Evolutionary conservation across 2,797 vertebrate species (phyloP), one percentile per base, ranked within the genome.

Genomic region (Melanotaenia parkinsoni): DNA sequence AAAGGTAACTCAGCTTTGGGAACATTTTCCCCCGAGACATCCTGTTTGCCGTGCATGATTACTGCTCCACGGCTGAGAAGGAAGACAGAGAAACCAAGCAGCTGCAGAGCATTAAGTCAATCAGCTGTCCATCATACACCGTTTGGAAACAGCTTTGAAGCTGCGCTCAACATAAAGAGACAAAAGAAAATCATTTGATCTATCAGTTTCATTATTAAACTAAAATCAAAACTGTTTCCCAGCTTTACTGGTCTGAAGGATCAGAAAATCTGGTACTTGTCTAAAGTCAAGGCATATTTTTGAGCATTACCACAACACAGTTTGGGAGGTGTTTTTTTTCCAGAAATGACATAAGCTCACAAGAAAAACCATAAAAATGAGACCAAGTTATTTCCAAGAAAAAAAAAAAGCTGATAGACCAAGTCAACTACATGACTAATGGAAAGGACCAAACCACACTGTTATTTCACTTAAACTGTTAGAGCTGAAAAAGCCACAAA

Each of bases 11-110:
- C 14, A 18, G 10, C 22, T 70, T 32, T 68, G 74, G 53, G 53
- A 24, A 62, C 16, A 68, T 80, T 60, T 70, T 76, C 78, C 76
- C 74, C 60, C n/a, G 67, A 85, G 83, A 83, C 74, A 69, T 74
- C 35, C 51, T 37, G 65, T 69, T 76, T 67, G 59, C 51, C 45
- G 22, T n/a, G 74, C 54, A 81, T 70, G 64, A 86, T 85, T 77
- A 83, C 60, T 67, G 71, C 77, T 77, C 58, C 70, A 67, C 47
- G 16, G 43, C 30, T 47, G 67, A 28, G n/a, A 60, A 67, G 76
- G 66, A 63, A 57, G 30, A 72, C 53, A 56, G 58, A 76, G 61
- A 47, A 83, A 75, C 77, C 54, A 71, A 56, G 4, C 66, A 76
- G 63, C 77, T 79, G 77, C 60, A 67, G 45, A 69, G 69, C 62